A percentile compares a stretch with the other conserved stretches of the same genome.
phyloP scores from a whole-genome alignment of 2,113 vertebrate genomes.

The Cephalopterus ornatus region DNA sequence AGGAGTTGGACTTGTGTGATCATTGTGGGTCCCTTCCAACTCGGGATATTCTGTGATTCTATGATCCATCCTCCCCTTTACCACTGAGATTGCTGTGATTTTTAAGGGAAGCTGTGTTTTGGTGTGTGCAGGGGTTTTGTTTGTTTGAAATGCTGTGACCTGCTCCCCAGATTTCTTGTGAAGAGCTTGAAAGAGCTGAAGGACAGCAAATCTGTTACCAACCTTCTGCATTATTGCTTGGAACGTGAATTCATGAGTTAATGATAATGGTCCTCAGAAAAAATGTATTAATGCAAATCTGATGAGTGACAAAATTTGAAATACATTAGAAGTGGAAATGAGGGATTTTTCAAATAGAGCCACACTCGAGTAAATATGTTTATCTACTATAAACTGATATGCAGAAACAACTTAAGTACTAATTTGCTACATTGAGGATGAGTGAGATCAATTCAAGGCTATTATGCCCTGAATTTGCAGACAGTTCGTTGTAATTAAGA shows the following conservation, averaged over 20 bases:
- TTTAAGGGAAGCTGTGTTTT: neutral
- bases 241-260: neutral
- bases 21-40: neutral
- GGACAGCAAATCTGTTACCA: neutral
- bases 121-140: neutral
- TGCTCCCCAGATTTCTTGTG: neutral
- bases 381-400: neutral
- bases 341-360: neutral
- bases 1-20: neutral
- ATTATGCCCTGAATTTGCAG: conserved; percentile 1
- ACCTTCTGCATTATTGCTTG: neutral
- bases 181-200: neutral
- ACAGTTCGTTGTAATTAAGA: neutral
- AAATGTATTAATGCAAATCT: neutral
- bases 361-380: neutral
- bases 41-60: accelerated
- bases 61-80: neutral
- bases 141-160: neutral
- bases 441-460: neutral
- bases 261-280: neutral
- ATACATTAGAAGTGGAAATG: neutral
- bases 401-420: neutral
- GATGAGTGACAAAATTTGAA: neutral
- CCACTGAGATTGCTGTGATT: neutral
- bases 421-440: neutral